Evolutionary conservation across 1,140 invertebrate species (phyloP).

Genomic region (Laupala kohalensis): DNA sequence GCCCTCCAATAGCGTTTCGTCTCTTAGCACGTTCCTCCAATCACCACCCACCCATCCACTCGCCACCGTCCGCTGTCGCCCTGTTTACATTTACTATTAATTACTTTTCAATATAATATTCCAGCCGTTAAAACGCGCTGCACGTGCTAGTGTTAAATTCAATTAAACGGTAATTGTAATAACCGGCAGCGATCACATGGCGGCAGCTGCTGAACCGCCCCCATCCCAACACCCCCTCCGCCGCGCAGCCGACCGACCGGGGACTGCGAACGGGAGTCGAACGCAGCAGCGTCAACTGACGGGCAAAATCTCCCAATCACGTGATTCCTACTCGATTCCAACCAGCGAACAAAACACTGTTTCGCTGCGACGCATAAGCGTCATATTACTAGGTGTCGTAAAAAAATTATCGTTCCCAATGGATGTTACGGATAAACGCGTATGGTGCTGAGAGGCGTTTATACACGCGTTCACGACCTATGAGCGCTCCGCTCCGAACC

Average conservation of each 20-base stretch:
- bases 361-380: neutral
- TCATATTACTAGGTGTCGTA: neutral
- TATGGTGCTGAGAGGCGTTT: too few species aligned
- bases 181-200: neutral
- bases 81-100: slow-evolving; percentile 23
- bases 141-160: neutral
- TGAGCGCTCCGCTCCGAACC: too few species aligned
- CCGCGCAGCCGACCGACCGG: too few species aligned
- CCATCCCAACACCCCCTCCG: too few species aligned
- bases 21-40: neutral
- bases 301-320: neutral
- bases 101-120: neutral
- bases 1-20: too few species aligned
- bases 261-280: neutral
- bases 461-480: too few species aligned
- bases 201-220: neutral
- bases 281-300: neutral
- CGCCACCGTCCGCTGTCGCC: slow-evolving; percentile 13
- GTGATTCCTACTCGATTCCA: neutral
- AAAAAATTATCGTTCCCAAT: too few species aligned
- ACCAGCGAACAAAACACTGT: neutral
- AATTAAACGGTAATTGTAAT: neutral
- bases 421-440: too few species aligned
- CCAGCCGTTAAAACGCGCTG: neutral
- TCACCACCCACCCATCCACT: neutral